A percentile compares a stretch with the other conserved stretches of the same genome.
Evolutionary conservation across 2,797 vertebrate species (phyloP).

Genomic region (Pseudochirops cupreus): DNA sequence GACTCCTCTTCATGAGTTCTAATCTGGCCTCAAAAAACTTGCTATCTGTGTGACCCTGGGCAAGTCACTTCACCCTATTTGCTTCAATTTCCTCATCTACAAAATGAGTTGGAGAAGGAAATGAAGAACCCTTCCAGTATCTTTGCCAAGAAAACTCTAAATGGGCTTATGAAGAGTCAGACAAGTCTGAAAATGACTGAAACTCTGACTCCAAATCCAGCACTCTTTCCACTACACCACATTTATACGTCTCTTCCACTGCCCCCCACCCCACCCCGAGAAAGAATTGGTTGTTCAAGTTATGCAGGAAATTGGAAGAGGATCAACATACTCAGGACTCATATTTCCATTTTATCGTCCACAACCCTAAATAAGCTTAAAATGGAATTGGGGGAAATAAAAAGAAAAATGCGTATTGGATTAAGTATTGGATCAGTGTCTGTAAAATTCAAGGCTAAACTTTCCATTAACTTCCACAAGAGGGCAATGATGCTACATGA

Average conservation of each 20-base stretch:
- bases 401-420: neutral
- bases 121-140: neutral
- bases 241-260: neutral
- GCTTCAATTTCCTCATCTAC: neutral
- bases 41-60: neutral
- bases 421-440: neutral
- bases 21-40: neutral
- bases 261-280: neutral
- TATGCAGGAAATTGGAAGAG: neutral
- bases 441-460: neutral
- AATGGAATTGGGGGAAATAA: neutral
- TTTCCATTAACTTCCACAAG: neutral
- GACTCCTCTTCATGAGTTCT: neutral
- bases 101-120: neutral
- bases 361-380: neutral
- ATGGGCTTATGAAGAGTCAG: neutral
- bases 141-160: neutral
- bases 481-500: neutral
- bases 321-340: neutral
- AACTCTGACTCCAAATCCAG: neutral
- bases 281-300: neutral
- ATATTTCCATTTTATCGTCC: neutral
- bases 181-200: neutral
- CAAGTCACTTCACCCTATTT: neutral
- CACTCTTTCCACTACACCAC: neutral